phyloP scores from a whole-genome alignment of 2,113 vertebrate genomes.

The Vulpes vulpes region DNA sequence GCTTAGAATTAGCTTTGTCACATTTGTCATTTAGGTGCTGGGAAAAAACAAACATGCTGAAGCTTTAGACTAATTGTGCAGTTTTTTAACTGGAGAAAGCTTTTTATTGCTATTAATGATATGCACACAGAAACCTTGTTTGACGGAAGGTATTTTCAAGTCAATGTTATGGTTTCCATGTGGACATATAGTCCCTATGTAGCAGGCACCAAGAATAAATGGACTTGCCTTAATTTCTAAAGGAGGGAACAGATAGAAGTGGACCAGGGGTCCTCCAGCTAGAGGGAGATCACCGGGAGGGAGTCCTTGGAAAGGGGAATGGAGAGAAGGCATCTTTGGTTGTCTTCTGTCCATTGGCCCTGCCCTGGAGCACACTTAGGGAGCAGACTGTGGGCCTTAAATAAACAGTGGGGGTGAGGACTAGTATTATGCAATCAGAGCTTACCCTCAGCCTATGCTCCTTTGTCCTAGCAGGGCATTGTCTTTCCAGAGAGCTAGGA shows the following conservation, averaged over 20 bases:
- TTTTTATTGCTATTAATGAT: constrained; percentile 54
- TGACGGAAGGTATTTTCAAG: constrained; percentile 72
- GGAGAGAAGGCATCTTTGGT: neutral
- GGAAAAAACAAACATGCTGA: constrained; percentile 74
- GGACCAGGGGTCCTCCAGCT: neutral
- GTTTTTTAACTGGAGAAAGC: constrained; percentile 68
- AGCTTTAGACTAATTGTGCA: constrained; percentile 58
- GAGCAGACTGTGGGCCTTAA: neutral
- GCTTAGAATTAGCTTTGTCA: constrained; percentile 71
- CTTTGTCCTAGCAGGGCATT: constrained; percentile 25
- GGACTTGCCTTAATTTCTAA: constrained; percentile 86
- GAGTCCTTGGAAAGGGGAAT: neutral
- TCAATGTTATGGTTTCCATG: constrained; percentile 49
- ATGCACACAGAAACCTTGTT: constrained; percentile 64
- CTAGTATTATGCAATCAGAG: neutral
- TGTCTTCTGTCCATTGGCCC: neutral
- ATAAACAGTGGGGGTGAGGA: neutral
- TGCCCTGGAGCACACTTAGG: neutral
- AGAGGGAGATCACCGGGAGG: neutral
- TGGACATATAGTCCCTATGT: constrained; percentile 72
- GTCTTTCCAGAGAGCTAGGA: constrained; percentile 27
- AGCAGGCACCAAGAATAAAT: constrained; percentile 70
- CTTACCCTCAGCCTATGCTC: neutral
- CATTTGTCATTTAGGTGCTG: constrained; percentile 78
- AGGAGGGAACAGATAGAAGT: constrained; percentile 15